A percentile compares a stretch with the other conserved stretches of the same genome.
phyloP scores from a whole-genome alignment of 2,113 vertebrate genomes.

The Catagonus wagneri region DNA sequence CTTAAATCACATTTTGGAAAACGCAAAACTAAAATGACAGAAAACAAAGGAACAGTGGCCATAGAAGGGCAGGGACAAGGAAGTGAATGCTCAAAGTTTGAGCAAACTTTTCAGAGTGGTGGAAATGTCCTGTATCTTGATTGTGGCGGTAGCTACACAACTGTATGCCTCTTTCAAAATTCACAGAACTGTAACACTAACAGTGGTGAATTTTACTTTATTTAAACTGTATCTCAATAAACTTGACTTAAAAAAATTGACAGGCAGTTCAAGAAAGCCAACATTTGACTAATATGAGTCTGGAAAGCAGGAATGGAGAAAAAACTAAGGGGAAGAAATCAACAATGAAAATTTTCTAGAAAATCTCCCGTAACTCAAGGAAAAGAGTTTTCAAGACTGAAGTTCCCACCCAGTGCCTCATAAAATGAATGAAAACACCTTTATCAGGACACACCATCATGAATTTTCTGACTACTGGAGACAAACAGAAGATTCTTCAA shows the following conservation, averaged over 20 bases:
- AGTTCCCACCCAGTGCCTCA: not conserved
- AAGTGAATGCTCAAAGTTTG: not conserved
- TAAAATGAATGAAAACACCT: not conserved
- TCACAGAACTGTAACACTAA: not conserved
- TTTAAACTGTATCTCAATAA: not conserved
- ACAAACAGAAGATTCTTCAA: not conserved
- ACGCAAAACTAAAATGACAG: not conserved
- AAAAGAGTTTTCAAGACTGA: slow-evolving; percentile 15
- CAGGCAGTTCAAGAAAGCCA: not conserved
- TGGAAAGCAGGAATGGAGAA: not conserved
- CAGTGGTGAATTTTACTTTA: not conserved
- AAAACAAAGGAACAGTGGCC: not conserved
- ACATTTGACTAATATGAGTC: slow-evolving; percentile 29
- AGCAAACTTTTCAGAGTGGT: not conserved
- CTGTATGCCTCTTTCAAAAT: slow-evolving; percentile 5
- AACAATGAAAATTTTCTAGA: not conserved
- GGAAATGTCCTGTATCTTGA: not conserved
- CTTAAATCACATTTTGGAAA: not conserved
- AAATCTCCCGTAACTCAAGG: not conserved
- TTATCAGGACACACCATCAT: not conserved
- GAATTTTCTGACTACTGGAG: not conserved
- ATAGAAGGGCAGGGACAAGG: not conserved
- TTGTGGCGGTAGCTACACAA: not conserved
- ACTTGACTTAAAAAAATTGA: not conserved
- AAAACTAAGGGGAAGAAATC: not conserved